Base-by-base conservation (phyloP, 2,888 invertebrate genomes). In the Dicranocentrus wangi region DNA sequence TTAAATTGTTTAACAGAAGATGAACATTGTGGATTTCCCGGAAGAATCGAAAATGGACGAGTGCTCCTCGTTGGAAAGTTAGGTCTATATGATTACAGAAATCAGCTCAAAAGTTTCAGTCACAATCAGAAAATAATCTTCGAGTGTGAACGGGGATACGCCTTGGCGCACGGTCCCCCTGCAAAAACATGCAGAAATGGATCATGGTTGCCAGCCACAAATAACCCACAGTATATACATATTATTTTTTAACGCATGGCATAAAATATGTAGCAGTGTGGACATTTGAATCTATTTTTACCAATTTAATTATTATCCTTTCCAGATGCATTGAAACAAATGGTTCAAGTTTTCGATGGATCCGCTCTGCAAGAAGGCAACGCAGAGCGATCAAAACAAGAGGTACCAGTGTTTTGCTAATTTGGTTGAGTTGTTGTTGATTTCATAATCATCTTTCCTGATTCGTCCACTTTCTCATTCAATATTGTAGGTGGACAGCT, bases 41-140 rank as follows among this genome's bases (percentile, higher is more conserved):
- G 97, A 1, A 92, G 94, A 61, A 92, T 99, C 5, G 96, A 95
- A 92, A 98, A 99, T 88, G 99, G 99, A 0, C 95, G 95, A 89
- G 95, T 98, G 0, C 90, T 97, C 1, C 90, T 97, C 0, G 96
- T 97, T 0, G 98, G 97, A 1, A 96, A 96, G 88, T 97, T 97
- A 95, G 98, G 98, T 0, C 91, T 97, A 39, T 98, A 98, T 88
- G 96, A 97, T 88, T 98, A 98, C 88, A 91, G 97, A 66, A 95
- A 95, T 0, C 98, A 98, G 88, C 97, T 98, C 0, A 93, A 93
- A 87, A 96, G 94, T 91, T 94, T 94, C 85, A 90, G 93, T 27
- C 96, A 97, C 88, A 96, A 97, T 88, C 95, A 96, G 87, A 97
- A 97, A 89, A 96, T 97, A 72, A 95, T 96, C 93, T 98, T 96